phyloP scores from a whole-genome alignment of 1,140 invertebrate species.

The Temnothorax longispinosus region DNA sequence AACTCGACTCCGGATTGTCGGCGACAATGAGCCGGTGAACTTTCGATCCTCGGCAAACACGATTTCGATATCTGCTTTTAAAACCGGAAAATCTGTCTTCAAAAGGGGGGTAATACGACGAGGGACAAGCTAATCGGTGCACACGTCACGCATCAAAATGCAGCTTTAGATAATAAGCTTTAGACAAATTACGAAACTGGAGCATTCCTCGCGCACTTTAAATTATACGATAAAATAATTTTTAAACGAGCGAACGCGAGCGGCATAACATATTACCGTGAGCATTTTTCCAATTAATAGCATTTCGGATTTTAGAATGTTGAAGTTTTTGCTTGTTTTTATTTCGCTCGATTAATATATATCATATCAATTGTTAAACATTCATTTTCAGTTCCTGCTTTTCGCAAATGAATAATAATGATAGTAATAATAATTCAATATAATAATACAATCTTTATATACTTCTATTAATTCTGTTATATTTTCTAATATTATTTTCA shows the following conservation, averaged over 20 bases:
- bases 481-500: neutral
- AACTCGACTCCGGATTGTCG: slow-evolving; percentile 84
- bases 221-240: slow-evolving; percentile 1
- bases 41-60: slow-evolving; percentile 82
- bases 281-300: neutral
- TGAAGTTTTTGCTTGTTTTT: neutral
- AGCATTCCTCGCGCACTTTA: neutral
- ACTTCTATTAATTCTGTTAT: neutral
- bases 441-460: neutral
- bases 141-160: slow-evolving; percentile 14
- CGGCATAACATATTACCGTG: neutral
- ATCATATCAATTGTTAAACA: neutral
- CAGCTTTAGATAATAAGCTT: slow-evolving; percentile 56
- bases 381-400: slow-evolving; percentile 4
- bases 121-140: slow-evolving; percentile 60
- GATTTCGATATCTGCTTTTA: slow-evolving; percentile 78
- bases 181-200: slow-evolving; percentile 31
- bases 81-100: slow-evolving; percentile 58
- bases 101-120: slow-evolving; percentile 25
- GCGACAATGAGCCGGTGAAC: slow-evolving; percentile 81
- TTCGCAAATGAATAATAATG: neutral
- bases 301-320: neutral
- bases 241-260: neutral
- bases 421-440: neutral
- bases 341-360: neutral